Conservation (phyloP, 2,888 invertebrate species). For the Folsomia manolachei region DNA sequence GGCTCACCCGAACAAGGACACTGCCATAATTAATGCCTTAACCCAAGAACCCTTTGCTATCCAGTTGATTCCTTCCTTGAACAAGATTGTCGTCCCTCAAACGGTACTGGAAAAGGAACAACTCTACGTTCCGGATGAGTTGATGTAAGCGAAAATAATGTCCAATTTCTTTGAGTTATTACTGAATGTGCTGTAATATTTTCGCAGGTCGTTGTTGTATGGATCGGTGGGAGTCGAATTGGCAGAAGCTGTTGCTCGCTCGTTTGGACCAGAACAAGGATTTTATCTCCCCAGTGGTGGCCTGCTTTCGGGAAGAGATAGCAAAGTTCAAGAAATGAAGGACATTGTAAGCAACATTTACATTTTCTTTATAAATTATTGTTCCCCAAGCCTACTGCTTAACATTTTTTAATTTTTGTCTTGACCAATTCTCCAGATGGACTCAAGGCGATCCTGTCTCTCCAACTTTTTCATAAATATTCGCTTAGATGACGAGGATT, state of each 20-base stretch:
- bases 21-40: conserved; percentile 43
- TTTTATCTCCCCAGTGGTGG: conserved; percentile 55
- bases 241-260: conserved; percentile 56
- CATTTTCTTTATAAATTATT: no score
- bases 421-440: conserved; percentile 31
- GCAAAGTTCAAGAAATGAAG: conserved; percentile 40
- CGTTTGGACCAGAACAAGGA: conserved; percentile 56
- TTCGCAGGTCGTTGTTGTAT: conserved; percentile 57
- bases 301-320: conserved; percentile 54
- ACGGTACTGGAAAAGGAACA: conserved; percentile 53
- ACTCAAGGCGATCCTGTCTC: conserved; percentile 44
- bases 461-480: conserved; percentile 44
- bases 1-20: conserved; percentile 53
- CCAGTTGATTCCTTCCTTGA: conserved; percentile 56
- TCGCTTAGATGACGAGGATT: conserved; percentile 46
- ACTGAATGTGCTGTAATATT: background rate
- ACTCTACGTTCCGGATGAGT: conserved; percentile 31
- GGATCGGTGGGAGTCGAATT: conserved; percentile 55
- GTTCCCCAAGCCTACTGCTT: no score
- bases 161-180: no score
- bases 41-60: conserved; percentile 51
- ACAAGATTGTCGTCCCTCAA: conserved; percentile 58
- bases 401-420: no score
- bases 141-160: conserved; percentile 35
- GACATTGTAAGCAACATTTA: conserved; percentile 39